These are phyloP conservation scores for Apodemus agrarius DNA, from an alignment of 2,797 vertebrate genomes.

Conservation along the genomic window DNA sequence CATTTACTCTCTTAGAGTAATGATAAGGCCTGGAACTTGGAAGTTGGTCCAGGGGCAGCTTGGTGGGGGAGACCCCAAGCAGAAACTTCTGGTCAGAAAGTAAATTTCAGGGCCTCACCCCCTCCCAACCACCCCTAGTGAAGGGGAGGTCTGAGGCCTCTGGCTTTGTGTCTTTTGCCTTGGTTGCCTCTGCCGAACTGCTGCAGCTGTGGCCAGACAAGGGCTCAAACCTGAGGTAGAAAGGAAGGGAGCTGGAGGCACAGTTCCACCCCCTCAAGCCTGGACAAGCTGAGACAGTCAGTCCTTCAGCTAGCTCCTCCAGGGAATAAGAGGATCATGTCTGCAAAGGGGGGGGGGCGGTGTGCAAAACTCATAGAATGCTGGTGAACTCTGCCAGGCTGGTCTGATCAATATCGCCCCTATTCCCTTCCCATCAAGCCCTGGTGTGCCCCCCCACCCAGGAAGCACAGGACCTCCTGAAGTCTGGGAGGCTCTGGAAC, in stretches of 20 bases:
- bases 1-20: constrained; percentile 41
- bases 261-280: not conserved
- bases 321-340: not conserved
- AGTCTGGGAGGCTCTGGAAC: not conserved
- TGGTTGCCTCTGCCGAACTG: not conserved
- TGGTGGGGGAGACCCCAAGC: not conserved
- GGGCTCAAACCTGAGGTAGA: not conserved
- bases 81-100: constrained; percentile 24
- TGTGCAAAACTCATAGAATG: not conserved
- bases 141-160: not conserved
- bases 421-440: not conserved
- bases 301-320: not conserved
- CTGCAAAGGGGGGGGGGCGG: not conserved
- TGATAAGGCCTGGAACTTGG: constrained; percentile 22
- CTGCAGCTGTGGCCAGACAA: constrained; percentile 6
- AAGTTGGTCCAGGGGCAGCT: constrained; percentile 26
- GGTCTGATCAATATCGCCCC: not conserved
- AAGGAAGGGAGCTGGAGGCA: not conserved
- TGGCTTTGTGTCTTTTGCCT: not conserved
- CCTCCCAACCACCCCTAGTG: not conserved
- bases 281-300: constrained; percentile 20
- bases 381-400: not conserved
- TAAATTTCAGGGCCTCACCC: not conserved
- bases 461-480: not conserved
- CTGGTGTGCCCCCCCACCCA: not conserved